These are phyloP conservation scores for Diorhabda sublineata DNA, from an alignment of 1,140 invertebrate species.

Conservation along the genomic window DNA sequence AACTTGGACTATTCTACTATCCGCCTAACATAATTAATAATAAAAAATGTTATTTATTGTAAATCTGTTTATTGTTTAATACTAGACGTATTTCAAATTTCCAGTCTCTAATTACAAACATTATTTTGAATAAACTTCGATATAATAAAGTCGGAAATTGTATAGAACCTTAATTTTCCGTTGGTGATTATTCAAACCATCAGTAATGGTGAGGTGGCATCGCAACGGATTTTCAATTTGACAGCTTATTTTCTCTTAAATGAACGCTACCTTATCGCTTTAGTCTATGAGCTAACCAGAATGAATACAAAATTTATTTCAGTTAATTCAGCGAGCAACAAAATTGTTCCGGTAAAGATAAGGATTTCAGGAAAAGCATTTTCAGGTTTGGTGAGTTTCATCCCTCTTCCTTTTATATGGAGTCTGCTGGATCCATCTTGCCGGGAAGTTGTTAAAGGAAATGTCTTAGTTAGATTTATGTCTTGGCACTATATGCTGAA, in stretches of 20 bases:
- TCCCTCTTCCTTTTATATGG: not conserved
- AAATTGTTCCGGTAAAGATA: not conserved
- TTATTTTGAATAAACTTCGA: too few species aligned
- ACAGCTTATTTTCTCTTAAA: not conserved
- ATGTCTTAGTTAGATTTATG: not conserved
- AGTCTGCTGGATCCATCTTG: not conserved
- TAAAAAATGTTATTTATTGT: too few species aligned
- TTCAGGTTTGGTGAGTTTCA: not conserved
- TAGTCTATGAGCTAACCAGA: not conserved
- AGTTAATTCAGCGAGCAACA: not conserved
- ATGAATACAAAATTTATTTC: not conserved
- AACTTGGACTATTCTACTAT: too few species aligned
- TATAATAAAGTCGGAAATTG: too few species aligned
- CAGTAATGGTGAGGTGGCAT: too few species aligned
- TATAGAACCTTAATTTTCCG: too few species aligned
- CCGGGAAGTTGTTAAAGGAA: constrained; percentile 1
- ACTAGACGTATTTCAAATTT: too few species aligned
- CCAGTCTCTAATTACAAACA: too few species aligned
- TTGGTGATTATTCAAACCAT: too few species aligned
- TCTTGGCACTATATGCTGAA: not conserved
- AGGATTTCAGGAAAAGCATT: constrained; percentile 2
- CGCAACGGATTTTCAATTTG: not conserved
- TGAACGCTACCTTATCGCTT: not conserved
- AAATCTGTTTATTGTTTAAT: too few species aligned
- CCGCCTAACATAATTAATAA: too few species aligned